phyloP scores from a whole-genome alignment of 2,797 vertebrate species.

The Pseudotriccus pelzelni region DNA sequence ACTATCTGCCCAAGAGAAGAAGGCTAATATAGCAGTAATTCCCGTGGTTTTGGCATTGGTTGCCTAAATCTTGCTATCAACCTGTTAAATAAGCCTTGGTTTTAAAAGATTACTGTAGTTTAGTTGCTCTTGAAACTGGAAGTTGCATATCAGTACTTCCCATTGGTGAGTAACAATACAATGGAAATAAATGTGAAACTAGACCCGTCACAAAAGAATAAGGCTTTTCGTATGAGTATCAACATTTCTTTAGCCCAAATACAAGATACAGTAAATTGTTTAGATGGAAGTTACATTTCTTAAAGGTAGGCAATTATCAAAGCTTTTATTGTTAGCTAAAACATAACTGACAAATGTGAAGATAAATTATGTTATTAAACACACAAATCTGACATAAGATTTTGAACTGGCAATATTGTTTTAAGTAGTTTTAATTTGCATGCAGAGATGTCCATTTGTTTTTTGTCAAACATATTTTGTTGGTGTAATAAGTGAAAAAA shows the following conservation, averaged over 20 bases:
- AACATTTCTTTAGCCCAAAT: neutral
- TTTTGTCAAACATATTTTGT: neutral
- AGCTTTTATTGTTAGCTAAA: neutral
- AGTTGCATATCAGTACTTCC: neutral
- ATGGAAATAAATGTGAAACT: neutral
- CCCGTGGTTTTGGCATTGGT: neutral
- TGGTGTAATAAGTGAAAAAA: neutral
- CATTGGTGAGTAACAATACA: neutral
- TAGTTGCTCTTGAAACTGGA: neutral
- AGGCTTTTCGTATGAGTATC: neutral
- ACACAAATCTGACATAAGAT: neutral
- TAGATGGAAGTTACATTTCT: neutral
- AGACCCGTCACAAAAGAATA: neutral
- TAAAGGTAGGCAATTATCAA: neutral
- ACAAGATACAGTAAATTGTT: neutral
- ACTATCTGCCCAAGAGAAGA: neutral
- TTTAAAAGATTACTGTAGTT: neutral
- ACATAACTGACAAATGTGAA: neutral
- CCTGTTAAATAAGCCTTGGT: neutral
- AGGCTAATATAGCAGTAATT: neutral
- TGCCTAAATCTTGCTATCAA: neutral
- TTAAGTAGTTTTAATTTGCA: neutral
- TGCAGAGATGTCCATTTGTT: neutral
- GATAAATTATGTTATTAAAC: neutral
- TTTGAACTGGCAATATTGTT: neutral